Percentiles rank a stretch among this genome's conserved stretches.
Evolutionary conservation across 2,888 invertebrate species (phyloP).

Genomic region (Gari tellinella): DNA sequence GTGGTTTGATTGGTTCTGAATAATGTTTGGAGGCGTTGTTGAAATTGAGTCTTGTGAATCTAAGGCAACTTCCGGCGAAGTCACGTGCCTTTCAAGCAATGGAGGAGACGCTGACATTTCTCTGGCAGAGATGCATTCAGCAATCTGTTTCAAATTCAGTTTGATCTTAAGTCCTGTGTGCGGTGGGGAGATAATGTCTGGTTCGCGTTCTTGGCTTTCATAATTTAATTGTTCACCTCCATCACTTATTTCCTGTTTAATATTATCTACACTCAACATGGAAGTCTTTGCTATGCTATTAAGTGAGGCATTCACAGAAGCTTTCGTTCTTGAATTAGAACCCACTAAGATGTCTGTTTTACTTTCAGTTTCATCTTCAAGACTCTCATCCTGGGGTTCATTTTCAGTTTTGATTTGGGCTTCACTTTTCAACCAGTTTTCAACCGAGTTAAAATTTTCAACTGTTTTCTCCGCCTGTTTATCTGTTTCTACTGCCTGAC

Average conservation of each 20-base stretch:
- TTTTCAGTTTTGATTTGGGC: too few relatives aligned
- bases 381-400: too few relatives aligned
- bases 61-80: background rate
- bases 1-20: slow-evolving; percentile 5
- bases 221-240: background rate
- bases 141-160: slow-evolving; percentile 42
- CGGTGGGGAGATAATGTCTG: background rate
- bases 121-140: slow-evolving; percentile 9
- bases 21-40: slow-evolving; percentile 32
- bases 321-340: slow-evolving; percentile 26
- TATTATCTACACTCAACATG: background rate
- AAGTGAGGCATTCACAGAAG: slow-evolving; percentile 54
- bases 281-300: slow-evolving; percentile 45
- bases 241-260: background rate
- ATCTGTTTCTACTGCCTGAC: too few relatives aligned
- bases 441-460: too few relatives aligned
- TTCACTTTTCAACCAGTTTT: too few relatives aligned
- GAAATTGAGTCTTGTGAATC: slow-evolving; percentile 4
- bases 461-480: too few relatives aligned
- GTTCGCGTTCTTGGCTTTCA: background rate
- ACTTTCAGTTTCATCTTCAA: background rate
- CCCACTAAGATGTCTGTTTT: background rate
- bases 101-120: slow-evolving; percentile 39
- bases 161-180: slow-evolving; percentile 52
- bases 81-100: slow-evolving; percentile 16